Base-by-base conservation (phyloP, 2,888 invertebrate genomes). In the Homarus gammarus region DNA sequence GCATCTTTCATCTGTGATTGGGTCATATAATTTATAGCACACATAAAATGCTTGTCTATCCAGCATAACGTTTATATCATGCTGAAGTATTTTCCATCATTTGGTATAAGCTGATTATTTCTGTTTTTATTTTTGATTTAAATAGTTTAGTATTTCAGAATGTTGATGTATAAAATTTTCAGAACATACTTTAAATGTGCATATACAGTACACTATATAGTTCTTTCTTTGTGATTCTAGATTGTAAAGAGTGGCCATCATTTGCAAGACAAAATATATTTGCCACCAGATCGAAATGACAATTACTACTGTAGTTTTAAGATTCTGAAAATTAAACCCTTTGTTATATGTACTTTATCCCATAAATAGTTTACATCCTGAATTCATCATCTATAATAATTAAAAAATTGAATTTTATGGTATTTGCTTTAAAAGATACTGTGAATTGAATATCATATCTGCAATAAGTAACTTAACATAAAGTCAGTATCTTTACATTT, bases 1-100 rank as follows among this genome's bases (percentile, higher is more conserved):
- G 84, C 84, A 33, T 40, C 49, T 73, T 75, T 49, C 44, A 75
- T 15, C 75, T 75, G 75, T 75, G 72, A 72, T 73, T 73, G 73
- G 73, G 56, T 51, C 51, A 73, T 56, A 70, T 72, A 84, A 22
- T 51, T 51, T 73, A 61, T 33, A 36, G 84, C 56, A 31, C 15
- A 68, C 72, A 40, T 70, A 73, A 44, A 49, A 44, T 44, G 31
- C 38, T 70, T 56, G 51, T 33, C 12, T 33, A 15, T 31, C 84
- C 22, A 38, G 31, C 27, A 36, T n/a, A 38, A 56, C 72, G 27
- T 64, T 64, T 27, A 27, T 64, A 64, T 64, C 27, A 64, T 64
- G 64, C 64, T 64, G 64, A n/a, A 64, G 64, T 1, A 27, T 64
- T 64, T n/a, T 27, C 27, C n/a, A 27, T 27, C 27, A 27, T 64